These are phyloP conservation scores for Diuraphis noxia DNA, from an alignment of 1,140 invertebrate species.

Conservation along the genomic window DNA sequence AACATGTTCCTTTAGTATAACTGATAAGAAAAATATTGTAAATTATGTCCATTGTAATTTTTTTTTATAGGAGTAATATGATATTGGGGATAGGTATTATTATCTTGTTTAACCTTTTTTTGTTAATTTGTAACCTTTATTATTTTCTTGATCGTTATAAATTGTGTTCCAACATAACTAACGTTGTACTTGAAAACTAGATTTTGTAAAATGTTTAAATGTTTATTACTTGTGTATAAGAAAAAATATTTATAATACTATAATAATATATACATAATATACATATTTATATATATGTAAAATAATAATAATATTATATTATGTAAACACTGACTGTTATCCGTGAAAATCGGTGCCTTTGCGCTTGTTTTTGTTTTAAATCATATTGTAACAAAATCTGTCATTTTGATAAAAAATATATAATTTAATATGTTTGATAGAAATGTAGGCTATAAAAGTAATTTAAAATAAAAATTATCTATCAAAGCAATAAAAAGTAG, in stretches of 20 bases:
- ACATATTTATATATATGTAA: neutral
- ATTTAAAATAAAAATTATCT: neutral
- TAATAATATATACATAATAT: too few species aligned
- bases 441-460: slow-evolving; percentile 44
- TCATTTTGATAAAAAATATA: slow-evolving; percentile 27
- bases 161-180: slow-evolving; percentile 53
- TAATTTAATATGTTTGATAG: slow-evolving; percentile 29
- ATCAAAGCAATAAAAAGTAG: slow-evolving; percentile 38
- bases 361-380: slow-evolving; percentile 39
- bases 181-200: slow-evolving; percentile 49
- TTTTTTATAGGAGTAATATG: slow-evolving; percentile 35
- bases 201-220: slow-evolving; percentile 54
- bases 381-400: slow-evolving; percentile 26
- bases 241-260: slow-evolving; percentile 46
- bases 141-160: slow-evolving; percentile 42
- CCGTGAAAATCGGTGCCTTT: slow-evolving; percentile 50
- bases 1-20: slow-evolving; percentile 53
- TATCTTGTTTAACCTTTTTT: slow-evolving; percentile 53
- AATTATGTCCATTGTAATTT: slow-evolving; percentile 39
- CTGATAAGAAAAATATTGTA: slow-evolving; percentile 52
- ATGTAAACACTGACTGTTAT: slow-evolving; percentile 49
- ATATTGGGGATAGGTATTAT: slow-evolving; percentile 53
- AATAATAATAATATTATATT: slow-evolving; percentile 12
- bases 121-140: slow-evolving; percentile 43
- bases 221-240: slow-evolving; percentile 48